Conservation (phyloP, 2,113 vertebrate genomes). For the Sclerurus mexicanus region DNA sequence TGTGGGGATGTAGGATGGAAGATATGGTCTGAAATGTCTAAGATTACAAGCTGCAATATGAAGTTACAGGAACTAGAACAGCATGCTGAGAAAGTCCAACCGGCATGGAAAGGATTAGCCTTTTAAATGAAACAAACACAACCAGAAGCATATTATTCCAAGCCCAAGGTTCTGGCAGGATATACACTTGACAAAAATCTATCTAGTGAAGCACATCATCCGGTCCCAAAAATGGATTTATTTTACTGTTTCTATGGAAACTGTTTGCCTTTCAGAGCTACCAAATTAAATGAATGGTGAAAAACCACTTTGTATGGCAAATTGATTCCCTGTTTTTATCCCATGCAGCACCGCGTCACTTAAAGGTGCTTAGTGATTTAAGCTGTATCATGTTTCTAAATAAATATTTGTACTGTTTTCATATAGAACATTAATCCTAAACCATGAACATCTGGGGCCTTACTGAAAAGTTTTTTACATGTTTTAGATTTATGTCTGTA, state of each 20-base stretch:
- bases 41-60: neutral
- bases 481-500: neutral
- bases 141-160: neutral
- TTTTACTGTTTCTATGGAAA: conserved; percentile 77
- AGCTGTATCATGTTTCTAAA: conserved; percentile 1
- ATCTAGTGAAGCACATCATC: neutral
- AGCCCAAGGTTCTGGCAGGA: neutral
- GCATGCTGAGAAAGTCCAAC: neutral
- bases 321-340: conserved; percentile 31
- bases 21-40: neutral
- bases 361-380: neutral
- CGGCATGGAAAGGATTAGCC: neutral
- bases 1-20: neutral
- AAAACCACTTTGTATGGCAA: conserved; percentile 50
- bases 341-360: neutral
- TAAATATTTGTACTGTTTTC: conserved; percentile 29
- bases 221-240: conserved; percentile 38
- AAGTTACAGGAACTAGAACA: neutral
- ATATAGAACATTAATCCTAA: neutral
- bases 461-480: neutral
- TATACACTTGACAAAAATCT: neutral
- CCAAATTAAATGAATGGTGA: conserved; percentile 40
- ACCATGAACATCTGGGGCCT: neutral
- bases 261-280: conserved; percentile 58
- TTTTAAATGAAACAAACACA: neutral